These are phyloP conservation scores for Cephus spinipes DNA, from an alignment of 2,888 invertebrate species.

Conservation along the genomic window DNA sequence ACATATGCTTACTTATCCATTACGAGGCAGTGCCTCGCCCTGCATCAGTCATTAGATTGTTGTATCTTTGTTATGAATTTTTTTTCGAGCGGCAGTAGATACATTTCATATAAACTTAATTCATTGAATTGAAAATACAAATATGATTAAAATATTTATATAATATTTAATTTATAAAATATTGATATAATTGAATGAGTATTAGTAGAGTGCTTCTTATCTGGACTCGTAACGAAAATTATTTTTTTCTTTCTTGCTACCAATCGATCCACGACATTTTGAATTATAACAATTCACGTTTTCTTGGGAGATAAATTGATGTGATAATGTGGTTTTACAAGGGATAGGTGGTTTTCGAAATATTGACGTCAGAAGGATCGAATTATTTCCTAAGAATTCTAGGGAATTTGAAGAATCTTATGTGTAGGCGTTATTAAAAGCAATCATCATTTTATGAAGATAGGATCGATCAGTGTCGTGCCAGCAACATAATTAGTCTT, in stretches of 20 bases:
- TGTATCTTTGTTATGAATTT: neutral
- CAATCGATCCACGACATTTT: neutral
- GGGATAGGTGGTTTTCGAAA: conserved; percentile 14
- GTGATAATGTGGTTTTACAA: conserved; percentile 19
- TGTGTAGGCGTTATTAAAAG: neutral
- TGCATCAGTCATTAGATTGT: neutral
- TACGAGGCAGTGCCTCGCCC: too few relatives aligned
- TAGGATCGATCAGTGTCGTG: neutral
- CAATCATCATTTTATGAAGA: neutral
- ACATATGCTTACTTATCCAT: too few relatives aligned
- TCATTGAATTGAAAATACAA: too few relatives aligned
- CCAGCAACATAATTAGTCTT: neutral
- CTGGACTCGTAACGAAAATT: too few relatives aligned
- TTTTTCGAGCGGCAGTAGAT: too few relatives aligned
- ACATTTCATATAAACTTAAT: too few relatives aligned
- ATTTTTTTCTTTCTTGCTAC: neutral
- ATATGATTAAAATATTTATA: too few relatives aligned
- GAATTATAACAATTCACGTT: neutral
- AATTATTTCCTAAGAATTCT: neutral
- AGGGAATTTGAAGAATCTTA: neutral
- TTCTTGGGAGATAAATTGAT: neutral
- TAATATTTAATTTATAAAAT: too few relatives aligned
- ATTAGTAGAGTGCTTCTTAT: too few relatives aligned
- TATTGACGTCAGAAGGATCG: conserved; percentile 21
- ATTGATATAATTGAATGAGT: too few relatives aligned